Evolutionary conservation across 2,888 invertebrate genomes (phyloP).

Genomic region (Agrochola lychnidis): DNA sequence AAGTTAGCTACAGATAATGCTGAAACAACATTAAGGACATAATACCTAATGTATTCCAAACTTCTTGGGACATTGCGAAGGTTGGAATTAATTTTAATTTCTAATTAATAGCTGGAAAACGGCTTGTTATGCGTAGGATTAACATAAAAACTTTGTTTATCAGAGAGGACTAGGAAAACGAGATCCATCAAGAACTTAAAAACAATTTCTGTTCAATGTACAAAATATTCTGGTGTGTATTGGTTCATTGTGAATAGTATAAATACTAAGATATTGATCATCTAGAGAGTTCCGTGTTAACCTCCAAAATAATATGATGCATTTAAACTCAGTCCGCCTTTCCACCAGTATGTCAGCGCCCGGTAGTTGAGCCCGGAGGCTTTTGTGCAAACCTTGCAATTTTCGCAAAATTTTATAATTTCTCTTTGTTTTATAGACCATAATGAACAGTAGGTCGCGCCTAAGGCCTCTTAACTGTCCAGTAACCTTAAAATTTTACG

Average conservation of each 20-base stretch:
- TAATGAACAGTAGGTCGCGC: slow-evolving; percentile 74
- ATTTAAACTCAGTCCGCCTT: not conserved
- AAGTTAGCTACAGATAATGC: not conserved
- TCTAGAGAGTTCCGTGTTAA: not conserved
- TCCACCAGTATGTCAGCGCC: slow-evolving; percentile 47
- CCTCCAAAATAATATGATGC: not conserved
- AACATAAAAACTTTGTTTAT: not conserved
- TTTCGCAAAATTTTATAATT: slow-evolving; percentile 81
- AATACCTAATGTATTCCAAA: slow-evolving; percentile 10
- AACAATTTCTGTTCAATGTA: not conserved
- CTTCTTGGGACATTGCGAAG: slow-evolving; percentile 11
- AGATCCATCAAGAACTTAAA: not conserved
- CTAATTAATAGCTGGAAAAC: slow-evolving; percentile 24
- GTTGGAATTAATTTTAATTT: slow-evolving; percentile 23
- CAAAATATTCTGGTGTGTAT: too few species aligned
- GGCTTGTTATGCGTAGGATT: not conserved
- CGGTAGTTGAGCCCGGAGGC: slow-evolving; percentile 65
- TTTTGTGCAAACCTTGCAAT: slow-evolving; percentile 75
- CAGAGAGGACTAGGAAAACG: not conserved
- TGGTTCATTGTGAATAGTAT: too few species aligned
- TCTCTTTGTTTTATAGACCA: slow-evolving; percentile 79
- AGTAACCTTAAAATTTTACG: slow-evolving; percentile 57
- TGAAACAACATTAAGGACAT: not conserved
- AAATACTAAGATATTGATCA: too few species aligned
- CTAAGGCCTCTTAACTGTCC: slow-evolving; percentile 64